phyloP scores from a whole-genome alignment of 2,113 vertebrate species.

The Nycticorax nycticorax region DNA sequence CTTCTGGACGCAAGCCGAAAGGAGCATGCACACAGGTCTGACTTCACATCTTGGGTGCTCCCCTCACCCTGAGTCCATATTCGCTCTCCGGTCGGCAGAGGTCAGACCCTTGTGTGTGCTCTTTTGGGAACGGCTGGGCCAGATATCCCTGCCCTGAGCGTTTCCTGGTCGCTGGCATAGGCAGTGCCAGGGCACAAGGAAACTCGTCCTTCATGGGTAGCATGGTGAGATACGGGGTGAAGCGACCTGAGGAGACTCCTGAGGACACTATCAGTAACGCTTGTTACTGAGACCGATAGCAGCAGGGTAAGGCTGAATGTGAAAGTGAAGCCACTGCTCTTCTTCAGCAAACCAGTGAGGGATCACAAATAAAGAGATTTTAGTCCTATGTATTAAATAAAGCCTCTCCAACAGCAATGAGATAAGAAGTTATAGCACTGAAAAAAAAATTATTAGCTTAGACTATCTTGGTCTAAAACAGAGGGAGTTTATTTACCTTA shows the following conservation, averaged over 20 bases:
- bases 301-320: not conserved
- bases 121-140: not conserved
- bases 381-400: not conserved
- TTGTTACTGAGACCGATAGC: not conserved
- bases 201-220: not conserved
- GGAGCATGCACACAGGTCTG: not conserved
- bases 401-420: not conserved
- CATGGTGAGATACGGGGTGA: not conserved
- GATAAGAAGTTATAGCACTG: not conserved
- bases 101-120: fast-evolving
- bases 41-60: not conserved
- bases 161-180: not conserved
- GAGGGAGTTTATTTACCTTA: not conserved
- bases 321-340: not conserved
- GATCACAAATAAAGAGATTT: not conserved
- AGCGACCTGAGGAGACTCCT: not conserved
- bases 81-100: fast-evolving
- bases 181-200: not conserved
- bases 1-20: not conserved
- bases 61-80: not conserved
- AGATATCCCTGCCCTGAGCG: too few relatives aligned
- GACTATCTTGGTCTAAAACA: not conserved
- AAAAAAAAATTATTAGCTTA: not conserved
- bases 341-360: not conserved
- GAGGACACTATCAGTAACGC: not conserved